Evolutionary conservation across 1,140 invertebrate species (phyloP).

Genomic region (Hydropsyche tenuis): DNA sequence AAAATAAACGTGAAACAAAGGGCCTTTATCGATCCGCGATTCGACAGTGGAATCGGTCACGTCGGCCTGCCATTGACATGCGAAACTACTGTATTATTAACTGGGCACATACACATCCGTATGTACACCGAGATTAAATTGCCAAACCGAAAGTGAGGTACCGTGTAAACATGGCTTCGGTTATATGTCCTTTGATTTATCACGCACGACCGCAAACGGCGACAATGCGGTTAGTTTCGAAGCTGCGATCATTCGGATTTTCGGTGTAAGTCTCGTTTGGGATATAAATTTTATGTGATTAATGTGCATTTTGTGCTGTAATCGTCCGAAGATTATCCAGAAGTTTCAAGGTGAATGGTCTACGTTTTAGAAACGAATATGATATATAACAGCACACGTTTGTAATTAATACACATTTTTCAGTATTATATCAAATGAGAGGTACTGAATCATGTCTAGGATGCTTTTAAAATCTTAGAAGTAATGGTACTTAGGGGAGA

Average conservation of each 20-base stretch:
- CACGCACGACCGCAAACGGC: neutral
- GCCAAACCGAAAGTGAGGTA: no score
- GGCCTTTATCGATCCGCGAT: no score
- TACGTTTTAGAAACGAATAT: no score
- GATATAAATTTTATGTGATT: neutral
- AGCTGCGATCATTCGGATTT: neutral
- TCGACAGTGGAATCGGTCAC: neutral
- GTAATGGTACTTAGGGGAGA: conserved; percentile 23
- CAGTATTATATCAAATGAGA: neutral
- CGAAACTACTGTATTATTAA: conserved; percentile 9
- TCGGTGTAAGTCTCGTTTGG: neutral
- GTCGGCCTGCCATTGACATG: conserved; percentile 10
- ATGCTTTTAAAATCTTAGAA: neutral
- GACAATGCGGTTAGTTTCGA: conserved; percentile 11
- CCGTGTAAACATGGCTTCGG: no score
- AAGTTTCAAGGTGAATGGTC: neutral
- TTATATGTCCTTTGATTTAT: conserved; percentile 11
- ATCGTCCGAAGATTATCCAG: neutral
- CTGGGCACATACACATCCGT: neutral
- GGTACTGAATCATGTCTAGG: neutral
- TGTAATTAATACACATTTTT: neutral
- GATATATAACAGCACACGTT: no score
- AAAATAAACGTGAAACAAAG: no score
- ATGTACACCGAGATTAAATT: neutral
- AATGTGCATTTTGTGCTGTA: neutral